Conservation (phyloP, 2,113 vertebrate species). For the Xenus cinereus region DNA sequence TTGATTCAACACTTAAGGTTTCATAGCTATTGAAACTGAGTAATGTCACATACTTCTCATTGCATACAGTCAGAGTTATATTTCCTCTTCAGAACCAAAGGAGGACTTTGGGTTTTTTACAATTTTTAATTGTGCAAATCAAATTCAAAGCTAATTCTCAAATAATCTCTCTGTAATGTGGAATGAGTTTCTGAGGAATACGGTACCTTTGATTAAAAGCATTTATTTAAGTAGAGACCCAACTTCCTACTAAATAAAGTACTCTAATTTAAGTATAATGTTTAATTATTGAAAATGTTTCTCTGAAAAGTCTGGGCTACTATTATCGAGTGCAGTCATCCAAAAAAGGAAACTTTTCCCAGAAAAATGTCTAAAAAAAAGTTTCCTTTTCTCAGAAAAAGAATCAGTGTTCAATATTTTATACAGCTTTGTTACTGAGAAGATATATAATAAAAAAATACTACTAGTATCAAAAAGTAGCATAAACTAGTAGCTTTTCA, state of each 20-base stretch:
- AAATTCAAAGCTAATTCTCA: background rate
- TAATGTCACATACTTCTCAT: fast-evolving
- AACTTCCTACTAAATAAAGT: background rate
- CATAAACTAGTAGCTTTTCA: background rate
- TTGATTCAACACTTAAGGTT: background rate
- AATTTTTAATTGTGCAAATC: background rate
- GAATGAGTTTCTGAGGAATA: background rate
- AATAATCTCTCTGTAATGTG: background rate
- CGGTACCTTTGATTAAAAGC: background rate
- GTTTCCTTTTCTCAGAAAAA: background rate
- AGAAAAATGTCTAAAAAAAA: background rate
- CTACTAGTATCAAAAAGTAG: background rate
- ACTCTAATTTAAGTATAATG: background rate
- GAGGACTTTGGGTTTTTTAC: background rate
- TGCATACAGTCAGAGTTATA: background rate
- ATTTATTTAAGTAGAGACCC: background rate
- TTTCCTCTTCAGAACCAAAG: background rate
- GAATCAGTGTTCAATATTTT: background rate
- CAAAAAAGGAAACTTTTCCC: background rate
- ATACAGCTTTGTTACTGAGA: background rate
- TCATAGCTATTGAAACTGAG: background rate
- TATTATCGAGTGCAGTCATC: background rate
- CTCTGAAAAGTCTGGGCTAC: background rate
- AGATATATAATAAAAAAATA: background rate
- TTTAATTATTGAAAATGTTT: background rate